phyloP scores from a whole-genome alignment of 53 echinoderm and acorn worm genomes.

The Henricia sp. region DNA sequence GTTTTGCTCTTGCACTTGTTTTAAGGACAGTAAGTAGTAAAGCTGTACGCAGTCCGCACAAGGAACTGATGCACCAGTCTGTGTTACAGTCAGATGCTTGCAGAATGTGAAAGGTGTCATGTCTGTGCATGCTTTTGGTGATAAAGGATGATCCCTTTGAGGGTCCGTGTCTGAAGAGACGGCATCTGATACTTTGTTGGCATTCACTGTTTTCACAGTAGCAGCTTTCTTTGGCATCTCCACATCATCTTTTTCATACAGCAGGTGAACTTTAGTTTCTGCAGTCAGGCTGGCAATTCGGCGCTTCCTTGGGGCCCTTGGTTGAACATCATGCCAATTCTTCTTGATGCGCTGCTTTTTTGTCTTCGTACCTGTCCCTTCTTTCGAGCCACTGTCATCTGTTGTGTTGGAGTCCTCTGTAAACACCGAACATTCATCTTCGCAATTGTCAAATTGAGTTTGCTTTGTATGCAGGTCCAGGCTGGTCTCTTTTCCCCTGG shows the following conservation, averaged over 20 bases:
- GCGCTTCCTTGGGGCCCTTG: slow-evolving; percentile 76
- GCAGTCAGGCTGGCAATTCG: slow-evolving; percentile 93
- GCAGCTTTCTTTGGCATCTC: slow-evolving; percentile 53
- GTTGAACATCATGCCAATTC: slow-evolving; percentile 59
- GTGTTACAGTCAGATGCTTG: slow-evolving; percentile 33
- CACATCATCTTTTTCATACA: slow-evolving; percentile 83
- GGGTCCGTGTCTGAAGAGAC: not conserved
- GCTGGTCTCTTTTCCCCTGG: slow-evolving; percentile 3
- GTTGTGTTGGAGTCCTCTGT: slow-evolving; percentile 76
- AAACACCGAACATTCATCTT: slow-evolving; percentile 65
- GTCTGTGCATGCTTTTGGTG: not conserved
- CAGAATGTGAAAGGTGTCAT: slow-evolving; percentile 27
- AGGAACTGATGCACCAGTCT: slow-evolving; percentile 24
- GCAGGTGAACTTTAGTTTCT: slow-evolving; percentile 92
- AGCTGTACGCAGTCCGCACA: slow-evolving; percentile 49
- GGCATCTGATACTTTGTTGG: slow-evolving; percentile 13
- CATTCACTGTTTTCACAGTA: not conserved
- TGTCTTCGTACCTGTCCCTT: slow-evolving; percentile 48
- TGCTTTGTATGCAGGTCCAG: slow-evolving; percentile 45
- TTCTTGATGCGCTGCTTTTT: slow-evolving; percentile 67
- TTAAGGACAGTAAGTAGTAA: slow-evolving; percentile 13
- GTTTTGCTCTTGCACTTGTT: slow-evolving; percentile 29
- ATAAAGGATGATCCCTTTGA: not conserved
- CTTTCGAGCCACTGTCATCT: slow-evolving; percentile 49
- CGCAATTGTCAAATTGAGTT: slow-evolving; percentile 59